Conservation (phyloP, 2,888 invertebrate genomes). For the Leptinotarsa tumamoca region DNA sequence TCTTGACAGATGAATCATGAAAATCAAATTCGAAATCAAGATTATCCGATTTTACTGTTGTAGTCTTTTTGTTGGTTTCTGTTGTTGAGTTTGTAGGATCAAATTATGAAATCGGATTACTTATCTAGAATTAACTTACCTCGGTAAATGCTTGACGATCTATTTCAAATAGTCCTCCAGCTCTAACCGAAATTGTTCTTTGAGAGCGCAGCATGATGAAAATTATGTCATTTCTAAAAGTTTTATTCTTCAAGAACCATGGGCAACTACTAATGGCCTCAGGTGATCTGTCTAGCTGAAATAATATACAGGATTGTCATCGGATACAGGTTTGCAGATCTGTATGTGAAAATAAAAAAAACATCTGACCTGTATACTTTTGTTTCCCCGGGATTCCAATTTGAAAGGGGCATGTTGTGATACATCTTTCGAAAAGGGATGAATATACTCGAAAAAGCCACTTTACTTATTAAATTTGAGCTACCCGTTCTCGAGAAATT, state of each 20-base stretch:
- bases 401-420: too few species aligned
- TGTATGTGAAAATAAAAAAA: not conserved
- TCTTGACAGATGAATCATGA: too few species aligned
- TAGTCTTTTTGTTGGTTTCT: too few species aligned
- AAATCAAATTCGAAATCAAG: too few species aligned
- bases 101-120: not conserved
- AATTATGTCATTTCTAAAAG: not conserved
- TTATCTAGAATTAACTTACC: not conserved
- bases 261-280: not conserved
- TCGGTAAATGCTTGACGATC: conserved; percentile 4
- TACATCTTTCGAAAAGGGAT: too few species aligned
- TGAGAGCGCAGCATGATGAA: not conserved
- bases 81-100: not conserved
- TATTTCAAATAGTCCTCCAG: conserved; percentile 21
- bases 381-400: too few species aligned
- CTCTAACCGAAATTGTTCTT: conserved; percentile 13
- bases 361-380: too few species aligned
- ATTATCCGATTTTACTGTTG: too few species aligned
- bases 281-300: not conserved
- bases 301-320: not conserved
- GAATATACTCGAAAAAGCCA: too few species aligned
- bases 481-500: too few species aligned
- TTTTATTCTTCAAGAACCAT: conserved; percentile 2
- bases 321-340: too few species aligned
- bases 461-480: too few species aligned